Base-by-base conservation (phyloP, 1,140 invertebrate genomes). In the Lineus longissimus region DNA sequence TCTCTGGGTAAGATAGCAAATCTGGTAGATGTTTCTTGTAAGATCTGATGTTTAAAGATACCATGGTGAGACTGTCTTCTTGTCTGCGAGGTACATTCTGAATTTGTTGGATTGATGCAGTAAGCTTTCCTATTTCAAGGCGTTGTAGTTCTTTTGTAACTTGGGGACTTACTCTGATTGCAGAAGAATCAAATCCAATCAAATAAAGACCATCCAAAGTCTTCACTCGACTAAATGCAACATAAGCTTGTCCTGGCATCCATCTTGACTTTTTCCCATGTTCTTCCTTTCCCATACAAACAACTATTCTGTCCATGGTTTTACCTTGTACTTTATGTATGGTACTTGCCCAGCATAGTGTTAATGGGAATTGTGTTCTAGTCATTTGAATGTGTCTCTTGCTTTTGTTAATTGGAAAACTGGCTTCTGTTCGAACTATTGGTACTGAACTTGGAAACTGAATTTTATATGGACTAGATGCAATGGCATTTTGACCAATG, bases 281-380 rank as follows among this genome's bases (percentile, higher is more conserved):
- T 51, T n/a, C 47, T 51, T n/a, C 6, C n/a, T 23, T 51, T 51
- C n/a, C n/a, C n/a, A 51, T 51, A 19, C 47, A 51, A n/a, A 51
- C 47, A 36, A 36, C 33, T 36, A 51, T 51, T 51, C 25, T 27
- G 25, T 19, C n/a, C 25, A 51, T 19, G 4, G 47, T 51, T 23
- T 27, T 51, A 9, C 47, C 47, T 27, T 51, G 47, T 19, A 27
- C 47, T 51, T 51, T 51, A 51, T 51, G 47, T 23, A 51, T 27
- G n/a, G 47, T 23, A 19, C 6, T 7, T n/a, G 47, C 47, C n/a
- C 19, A 19, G n/a, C 19, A 19, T 51, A 23, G 47, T 7, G 47
- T 51, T 9, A 51, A n/a, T 19, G 47, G 47, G n/a, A 51, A 51
- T n/a, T 51, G 47, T 4, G n/a, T 51, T 51, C 47, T 51, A 7